A percentile compares a stretch with the other conserved stretches of the same genome.
Evolutionary conservation across 2,888 invertebrate genomes (phyloP).

Genomic region (Cybosia mesomella): DNA sequence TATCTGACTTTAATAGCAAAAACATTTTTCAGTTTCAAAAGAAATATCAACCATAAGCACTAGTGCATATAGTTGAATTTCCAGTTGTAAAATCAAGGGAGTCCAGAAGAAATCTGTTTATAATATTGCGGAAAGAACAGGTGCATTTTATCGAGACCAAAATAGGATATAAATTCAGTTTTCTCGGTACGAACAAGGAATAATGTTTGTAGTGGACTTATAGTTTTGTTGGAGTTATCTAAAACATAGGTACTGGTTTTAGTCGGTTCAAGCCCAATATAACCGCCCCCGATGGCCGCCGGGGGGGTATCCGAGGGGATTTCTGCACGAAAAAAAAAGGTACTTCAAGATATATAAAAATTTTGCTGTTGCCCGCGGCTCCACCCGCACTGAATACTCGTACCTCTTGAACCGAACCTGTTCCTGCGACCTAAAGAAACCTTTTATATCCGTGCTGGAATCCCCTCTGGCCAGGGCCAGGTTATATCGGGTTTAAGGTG

Average conservation of each 20-base stretch:
- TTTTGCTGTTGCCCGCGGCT: not conserved
- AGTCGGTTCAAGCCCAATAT: too few species aligned
- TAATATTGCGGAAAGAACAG: slow-evolving; percentile 51
- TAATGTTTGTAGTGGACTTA: slow-evolving; percentile 19
- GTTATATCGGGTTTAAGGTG: too few species aligned
- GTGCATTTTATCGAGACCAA: slow-evolving; percentile 54
- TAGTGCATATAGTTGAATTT: slow-evolving; percentile 9
- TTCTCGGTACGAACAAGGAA: slow-evolving; percentile 28
- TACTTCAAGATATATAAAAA: not conserved
- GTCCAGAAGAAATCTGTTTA: slow-evolving; percentile 46
- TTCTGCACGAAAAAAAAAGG: too few species aligned
- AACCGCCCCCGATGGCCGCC: too few species aligned
- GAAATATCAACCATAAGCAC: not conserved
- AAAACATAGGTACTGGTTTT: not conserved
- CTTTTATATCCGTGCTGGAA: too few species aligned
- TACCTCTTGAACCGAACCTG: too few species aligned
- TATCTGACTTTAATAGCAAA: slow-evolving; percentile 21
- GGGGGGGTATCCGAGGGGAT: too few species aligned
- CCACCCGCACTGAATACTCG: not conserved
- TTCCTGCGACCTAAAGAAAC: not conserved
- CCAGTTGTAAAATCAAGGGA: not conserved
- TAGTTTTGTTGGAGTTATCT: slow-evolving; percentile 11
- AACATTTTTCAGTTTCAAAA: not conserved
- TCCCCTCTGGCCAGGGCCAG: too few species aligned
- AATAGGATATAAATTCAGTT: slow-evolving; percentile 46